Conservation (phyloP, 2,888 invertebrate genomes). For the Caenorhabditis sp. region DNA sequence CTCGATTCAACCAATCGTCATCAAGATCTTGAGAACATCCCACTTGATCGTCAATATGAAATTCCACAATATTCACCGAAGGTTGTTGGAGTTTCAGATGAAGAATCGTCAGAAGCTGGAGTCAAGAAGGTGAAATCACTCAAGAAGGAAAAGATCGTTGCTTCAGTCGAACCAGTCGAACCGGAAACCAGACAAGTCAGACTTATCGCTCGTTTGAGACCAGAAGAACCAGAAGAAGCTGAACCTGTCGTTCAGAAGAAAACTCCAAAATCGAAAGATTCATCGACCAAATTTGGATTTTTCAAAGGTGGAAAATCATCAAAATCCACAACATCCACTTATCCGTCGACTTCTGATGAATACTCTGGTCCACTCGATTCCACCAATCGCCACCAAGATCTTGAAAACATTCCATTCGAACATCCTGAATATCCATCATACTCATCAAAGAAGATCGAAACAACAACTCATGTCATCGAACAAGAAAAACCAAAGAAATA, state of each 20-base stretch:
- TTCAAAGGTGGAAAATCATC: neutral
- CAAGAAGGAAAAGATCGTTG: conserved; percentile 13
- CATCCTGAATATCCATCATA: conserved; percentile 14
- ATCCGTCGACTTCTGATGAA: conserved; percentile 9
- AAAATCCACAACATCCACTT: neutral
- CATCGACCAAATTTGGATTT: conserved; percentile 17
- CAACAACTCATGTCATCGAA: neutral
- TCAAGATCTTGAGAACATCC: conserved; percentile 31
- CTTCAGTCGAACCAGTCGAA: conserved; percentile 8
- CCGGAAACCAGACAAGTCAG: conserved; percentile 18
- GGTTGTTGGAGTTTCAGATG: conserved; percentile 24
- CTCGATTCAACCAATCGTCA: conserved; percentile 17
- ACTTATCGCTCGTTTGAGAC: conserved; percentile 13
- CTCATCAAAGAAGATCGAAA: conserved; percentile 8
- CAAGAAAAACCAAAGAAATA: conserved; percentile 12
- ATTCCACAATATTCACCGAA: conserved; percentile 26
- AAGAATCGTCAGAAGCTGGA: conserved; percentile 12
- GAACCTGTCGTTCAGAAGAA: conserved; percentile 14
- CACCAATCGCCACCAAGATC: conserved; percentile 19
- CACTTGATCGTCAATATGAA: conserved; percentile 12
- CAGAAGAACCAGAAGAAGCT: conserved; percentile 13
- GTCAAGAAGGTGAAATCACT: conserved; percentile 11
- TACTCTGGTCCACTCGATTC: conserved; percentile 32
- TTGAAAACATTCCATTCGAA: conserved; percentile 29
- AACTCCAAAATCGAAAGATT: conserved; percentile 12